These are phyloP conservation scores for Plumapathes pennacea DNA, from an alignment of 92 coral and sea anemone species.

Conservation along the genomic window DNA sequence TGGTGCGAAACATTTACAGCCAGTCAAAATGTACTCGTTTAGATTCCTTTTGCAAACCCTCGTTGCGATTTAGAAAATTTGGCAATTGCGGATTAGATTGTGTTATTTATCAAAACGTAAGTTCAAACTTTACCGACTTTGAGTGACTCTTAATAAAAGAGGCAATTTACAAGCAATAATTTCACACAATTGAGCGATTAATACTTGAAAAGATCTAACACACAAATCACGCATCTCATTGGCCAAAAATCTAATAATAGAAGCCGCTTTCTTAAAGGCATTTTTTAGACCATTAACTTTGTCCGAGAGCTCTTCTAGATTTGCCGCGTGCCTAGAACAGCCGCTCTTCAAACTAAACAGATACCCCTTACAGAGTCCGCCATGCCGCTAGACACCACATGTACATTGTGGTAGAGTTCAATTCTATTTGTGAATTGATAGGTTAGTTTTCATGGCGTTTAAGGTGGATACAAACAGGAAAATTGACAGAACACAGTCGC, in stretches of 20 bases:
- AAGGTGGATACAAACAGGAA: too few species aligned
- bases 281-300: conserved; percentile 67
- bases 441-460: too few species aligned
- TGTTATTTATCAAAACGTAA: conserved; percentile 5
- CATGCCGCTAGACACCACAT: too few species aligned
- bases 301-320: conserved; percentile 36
- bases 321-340: too few species aligned
- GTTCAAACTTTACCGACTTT: too few species aligned
- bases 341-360: too few species aligned
- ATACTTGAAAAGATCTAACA: conserved; percentile 59
- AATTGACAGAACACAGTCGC: too few species aligned
- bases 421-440: too few species aligned
- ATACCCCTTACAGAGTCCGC: too few species aligned
- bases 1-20: neutral
- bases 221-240: conserved; percentile 56
- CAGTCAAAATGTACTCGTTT: neutral
- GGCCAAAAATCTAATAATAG: conserved; percentile 35
- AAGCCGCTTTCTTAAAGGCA: conserved; percentile 33
- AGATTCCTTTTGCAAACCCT: neutral
- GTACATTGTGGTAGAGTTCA: too few species aligned
- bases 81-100: conserved; percentile 4
- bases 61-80: neutral
- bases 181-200: conserved; percentile 56
- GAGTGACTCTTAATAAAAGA: too few species aligned
- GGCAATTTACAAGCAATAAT: conserved; percentile 51